phyloP scores from a whole-genome alignment of 1,140 invertebrate genomes.

The Caenorhabditis inopinata region DNA sequence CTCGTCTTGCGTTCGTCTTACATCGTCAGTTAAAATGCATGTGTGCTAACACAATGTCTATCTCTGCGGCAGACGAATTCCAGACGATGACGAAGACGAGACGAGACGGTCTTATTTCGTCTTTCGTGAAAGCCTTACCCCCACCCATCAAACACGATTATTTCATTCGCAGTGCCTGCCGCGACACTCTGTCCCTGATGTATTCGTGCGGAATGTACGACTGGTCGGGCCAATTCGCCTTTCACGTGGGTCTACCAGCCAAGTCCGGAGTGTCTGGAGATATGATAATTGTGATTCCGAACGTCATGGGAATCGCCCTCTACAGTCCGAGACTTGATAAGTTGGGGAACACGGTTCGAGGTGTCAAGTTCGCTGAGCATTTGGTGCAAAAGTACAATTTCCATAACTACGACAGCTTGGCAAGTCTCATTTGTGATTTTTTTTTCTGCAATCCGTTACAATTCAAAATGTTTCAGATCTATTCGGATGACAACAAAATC shows the following conservation, averaged over 20 bases:
- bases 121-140: too few relatives aligned
- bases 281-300: conserved; percentile 90
- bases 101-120: too few relatives aligned
- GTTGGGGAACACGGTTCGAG: conserved; percentile 85
- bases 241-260: conserved; percentile 85
- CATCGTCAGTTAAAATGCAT: too few relatives aligned
- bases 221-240: conserved; percentile 93
- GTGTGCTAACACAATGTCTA: too few relatives aligned
- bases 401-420: conserved; percentile 91
- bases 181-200: conserved; percentile 76
- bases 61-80: too few relatives aligned
- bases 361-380: conserved; percentile 88
- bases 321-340: conserved; percentile 74
- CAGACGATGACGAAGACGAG: too few relatives aligned
- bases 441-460: too few relatives aligned
- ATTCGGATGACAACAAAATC: conserved; percentile 81
- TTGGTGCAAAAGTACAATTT: conserved; percentile 86
- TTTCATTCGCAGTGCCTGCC: conserved; percentile 62
- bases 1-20: too few relatives aligned
- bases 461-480: conserved; percentile 66
- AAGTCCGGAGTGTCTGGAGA: conserved; percentile 91
- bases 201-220: conserved; percentile 94
- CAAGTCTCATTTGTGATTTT: too few relatives aligned
- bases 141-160: too few relatives aligned
- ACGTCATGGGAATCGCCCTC: conserved; percentile 88